Evolutionary conservation across 2,797 vertebrate species (phyloP).

Genomic region (Limosa lapponica): DNA sequence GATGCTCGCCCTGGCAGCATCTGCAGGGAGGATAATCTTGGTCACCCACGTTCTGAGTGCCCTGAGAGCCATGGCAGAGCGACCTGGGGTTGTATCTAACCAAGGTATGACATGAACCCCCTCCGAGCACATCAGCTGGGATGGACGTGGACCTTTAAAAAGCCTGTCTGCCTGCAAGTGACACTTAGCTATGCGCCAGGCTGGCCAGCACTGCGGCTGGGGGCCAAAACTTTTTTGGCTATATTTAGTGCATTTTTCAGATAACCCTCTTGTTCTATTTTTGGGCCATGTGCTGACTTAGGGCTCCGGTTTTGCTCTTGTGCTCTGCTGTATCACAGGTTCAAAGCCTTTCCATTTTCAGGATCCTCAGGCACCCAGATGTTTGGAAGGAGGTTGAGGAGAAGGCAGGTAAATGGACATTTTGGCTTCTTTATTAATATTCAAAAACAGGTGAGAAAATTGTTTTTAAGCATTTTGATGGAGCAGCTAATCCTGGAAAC

Average conservation of each 20-base stretch:
- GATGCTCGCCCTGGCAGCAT: background rate
- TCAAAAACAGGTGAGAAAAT: background rate
- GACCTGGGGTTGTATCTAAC: fast-evolving
- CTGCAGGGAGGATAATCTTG: background rate
- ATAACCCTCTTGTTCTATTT: conserved; percentile 26
- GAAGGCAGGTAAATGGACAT: background rate
- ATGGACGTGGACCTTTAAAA: fast-evolving
- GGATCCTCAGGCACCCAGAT: background rate
- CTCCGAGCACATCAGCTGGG: background rate
- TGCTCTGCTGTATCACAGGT: background rate
- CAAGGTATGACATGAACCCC: fast-evolving
- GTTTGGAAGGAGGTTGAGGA: background rate
- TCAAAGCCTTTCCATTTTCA: background rate
- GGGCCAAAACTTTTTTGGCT: background rate
- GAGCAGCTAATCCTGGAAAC: background rate
- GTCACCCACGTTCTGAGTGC: background rate
- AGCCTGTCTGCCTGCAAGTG: background rate
- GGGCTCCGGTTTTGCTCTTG: background rate
- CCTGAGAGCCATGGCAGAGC: fast-evolving
- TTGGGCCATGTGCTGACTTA: background rate
- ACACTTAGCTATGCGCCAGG: background rate
- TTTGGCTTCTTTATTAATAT: background rate
- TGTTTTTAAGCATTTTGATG: background rate
- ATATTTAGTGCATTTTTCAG: conserved; percentile 72
- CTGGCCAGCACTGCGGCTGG: background rate